phyloP scores from a whole-genome alignment of 1,140 invertebrate species.

The Asbolus verrucosus region DNA sequence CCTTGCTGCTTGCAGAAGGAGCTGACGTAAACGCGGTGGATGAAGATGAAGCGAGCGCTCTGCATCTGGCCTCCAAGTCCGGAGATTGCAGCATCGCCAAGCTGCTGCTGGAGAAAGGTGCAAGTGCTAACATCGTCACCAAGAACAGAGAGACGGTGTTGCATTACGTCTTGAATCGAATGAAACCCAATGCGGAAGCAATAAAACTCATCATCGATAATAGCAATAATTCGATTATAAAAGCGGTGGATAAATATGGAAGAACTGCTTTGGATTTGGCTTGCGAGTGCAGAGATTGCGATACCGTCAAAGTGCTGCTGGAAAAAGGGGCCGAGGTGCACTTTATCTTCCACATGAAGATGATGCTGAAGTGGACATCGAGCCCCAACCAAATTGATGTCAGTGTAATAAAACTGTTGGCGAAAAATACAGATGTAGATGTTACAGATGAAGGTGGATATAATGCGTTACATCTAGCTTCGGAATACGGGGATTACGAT shows the following conservation, averaged over 20 bases:
- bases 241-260: conserved; percentile 39
- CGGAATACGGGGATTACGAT: not conserved
- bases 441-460: not conserved
- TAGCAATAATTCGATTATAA: conserved; percentile 40
- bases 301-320: conserved; percentile 65
- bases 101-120: conserved; percentile 47
- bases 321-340: not conserved
- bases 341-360: not conserved
- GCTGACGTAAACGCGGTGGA: too few relatives aligned
- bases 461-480: not conserved
- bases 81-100: too few relatives aligned
- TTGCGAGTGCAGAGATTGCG: conserved; percentile 62
- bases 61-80: too few relatives aligned
- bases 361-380: not conserved
- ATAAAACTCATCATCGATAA: conserved; percentile 34
- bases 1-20: too few relatives aligned
- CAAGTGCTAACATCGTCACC: conserved; percentile 45
- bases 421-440: too few relatives aligned
- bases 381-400: too few relatives aligned
- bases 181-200: not conserved
- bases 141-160: conserved; percentile 31
- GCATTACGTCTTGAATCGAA: not conserved
- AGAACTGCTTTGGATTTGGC: conserved; percentile 66
- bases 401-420: too few relatives aligned
- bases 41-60: too few relatives aligned